Evolutionary conservation across 35 echinoderm and acorn worm genomes (phyloP).

Genomic region (Holothuria glaberrima): DNA sequence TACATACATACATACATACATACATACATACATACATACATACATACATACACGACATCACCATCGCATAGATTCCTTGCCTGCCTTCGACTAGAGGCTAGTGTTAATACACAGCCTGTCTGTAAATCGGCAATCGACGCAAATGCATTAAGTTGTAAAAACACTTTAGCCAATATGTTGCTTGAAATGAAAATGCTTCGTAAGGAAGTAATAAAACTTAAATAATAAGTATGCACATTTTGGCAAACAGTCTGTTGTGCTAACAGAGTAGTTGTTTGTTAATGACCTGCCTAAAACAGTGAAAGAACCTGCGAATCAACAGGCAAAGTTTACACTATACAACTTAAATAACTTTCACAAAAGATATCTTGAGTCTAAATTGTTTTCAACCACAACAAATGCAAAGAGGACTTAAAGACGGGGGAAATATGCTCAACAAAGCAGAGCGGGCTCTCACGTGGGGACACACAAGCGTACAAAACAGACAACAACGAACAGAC

Average conservation of each 20-base stretch:
- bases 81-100: no score
- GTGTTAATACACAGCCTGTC: no score
- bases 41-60: no score
- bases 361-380: neutral
- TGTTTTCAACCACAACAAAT: neutral
- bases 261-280: slow-evolving; percentile 10
- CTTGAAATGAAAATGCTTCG: no score
- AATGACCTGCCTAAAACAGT: slow-evolving; percentile 53
- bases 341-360: neutral
- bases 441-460: neutral
- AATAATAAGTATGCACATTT: no score
- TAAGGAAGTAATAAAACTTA: no score
- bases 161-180: no score
- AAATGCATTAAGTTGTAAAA: no score
- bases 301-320: slow-evolving; percentile 18
- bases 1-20: no score
- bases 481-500: slow-evolving; percentile 9
- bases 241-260: neutral
- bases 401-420: neutral
- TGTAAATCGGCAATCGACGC: no score
- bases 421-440: neutral
- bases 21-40: no score
- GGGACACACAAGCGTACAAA: slow-evolving; percentile 5
- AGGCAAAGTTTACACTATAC: neutral
- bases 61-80: no score